A percentile compares a stretch with the other conserved stretches of the same genome.
These are phyloP conservation scores for Scaptomyza cyrtandrae DNA, from an alignment of 2,888 invertebrate genomes.

Conservation along the genomic window DNA sequence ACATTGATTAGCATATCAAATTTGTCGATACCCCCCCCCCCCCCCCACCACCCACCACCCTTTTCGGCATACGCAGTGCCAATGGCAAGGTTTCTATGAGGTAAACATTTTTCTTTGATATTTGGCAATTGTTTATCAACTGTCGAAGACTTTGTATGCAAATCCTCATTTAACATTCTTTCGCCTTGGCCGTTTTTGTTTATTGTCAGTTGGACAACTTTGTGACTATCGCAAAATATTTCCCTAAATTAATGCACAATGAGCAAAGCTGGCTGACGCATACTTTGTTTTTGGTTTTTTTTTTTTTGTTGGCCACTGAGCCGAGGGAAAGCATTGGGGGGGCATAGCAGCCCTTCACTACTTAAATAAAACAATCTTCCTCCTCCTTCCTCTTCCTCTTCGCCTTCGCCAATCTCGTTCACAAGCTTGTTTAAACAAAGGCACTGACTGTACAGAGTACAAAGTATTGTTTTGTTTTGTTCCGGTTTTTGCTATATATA, in stretches of 20 bases:
- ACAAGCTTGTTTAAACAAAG: constrained; percentile 21
- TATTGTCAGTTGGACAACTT: constrained; percentile 31
- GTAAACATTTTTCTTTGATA: constrained; percentile 10
- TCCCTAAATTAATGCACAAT: constrained; percentile 43
- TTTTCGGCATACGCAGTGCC: neutral
- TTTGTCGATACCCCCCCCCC: neutral
- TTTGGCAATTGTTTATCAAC: constrained; percentile 58
- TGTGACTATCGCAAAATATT: constrained; percentile 17
- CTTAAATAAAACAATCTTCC: neutral
- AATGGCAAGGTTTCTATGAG: neutral
- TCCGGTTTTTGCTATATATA: constrained; percentile 6
- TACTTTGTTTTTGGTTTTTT: too few relatives aligned
- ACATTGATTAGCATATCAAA: constrained; percentile 49
- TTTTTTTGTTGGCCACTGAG: neutral
- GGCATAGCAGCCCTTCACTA: neutral
- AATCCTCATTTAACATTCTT: constrained; percentile 48
- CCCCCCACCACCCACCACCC: too few relatives aligned
- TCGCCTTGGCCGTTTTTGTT: constrained; percentile 30
- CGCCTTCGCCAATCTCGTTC: neutral
- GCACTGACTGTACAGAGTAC: constrained; percentile 9
- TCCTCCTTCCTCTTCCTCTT: too few relatives aligned
- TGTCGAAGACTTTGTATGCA: constrained; percentile 63
- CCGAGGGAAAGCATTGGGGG: neutral
- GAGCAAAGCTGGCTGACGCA: constrained; percentile 34
- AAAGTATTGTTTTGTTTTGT: neutral